Evolutionary conservation across 2,888 invertebrate species (phyloP), one percentile per base, ranked within the genome.

Genomic region (Polydrusus pterygomalis): DNA sequence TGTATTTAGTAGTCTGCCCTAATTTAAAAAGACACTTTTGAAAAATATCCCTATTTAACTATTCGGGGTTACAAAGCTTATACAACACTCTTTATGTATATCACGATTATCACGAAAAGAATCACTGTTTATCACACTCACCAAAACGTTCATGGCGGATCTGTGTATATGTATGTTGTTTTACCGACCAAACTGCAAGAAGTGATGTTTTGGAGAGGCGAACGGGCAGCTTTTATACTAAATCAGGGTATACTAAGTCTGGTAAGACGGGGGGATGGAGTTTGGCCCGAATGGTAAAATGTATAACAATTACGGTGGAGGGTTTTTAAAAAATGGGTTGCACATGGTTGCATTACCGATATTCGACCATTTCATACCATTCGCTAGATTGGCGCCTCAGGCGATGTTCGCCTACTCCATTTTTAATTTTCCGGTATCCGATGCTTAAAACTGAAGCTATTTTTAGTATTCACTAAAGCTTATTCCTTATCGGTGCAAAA

Each of bases 111-210:
- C 49, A 49, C 38, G 8, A 49, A 49, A 60, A 9, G 34, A n/a
- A 45, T 13, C 40, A 60, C 45, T 30, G 18, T 40, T 25, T 56
- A 69, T 67, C n/a, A 68, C 40, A 77, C 77, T 77, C 77, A 77
- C 77, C 77, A 77, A 77, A 71, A 75, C 77, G 18, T 75, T 77
- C 77, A 77, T 77, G 77, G 68, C 77, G 77, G 62, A 62, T 69
- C 54, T 56, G 70, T 75, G 45, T 69, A 38, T 60, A 38, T 60
- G 54, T 62, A 45, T 64, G 72, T 78, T 38, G 63, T 54, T 70
- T 20, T 54, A 76, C 75, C 75, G 78, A 78, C 78, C 73, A 78
- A 78, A 76, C 78, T 78, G 75, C 78, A 78, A 78, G 72, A 78
- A 78, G 56, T 78, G 78, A 78, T 78, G 77, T 69, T 71, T 56